Evolutionary conservation across 2,113 vertebrate species (phyloP).

Genomic region (Canis aureus): DNA sequence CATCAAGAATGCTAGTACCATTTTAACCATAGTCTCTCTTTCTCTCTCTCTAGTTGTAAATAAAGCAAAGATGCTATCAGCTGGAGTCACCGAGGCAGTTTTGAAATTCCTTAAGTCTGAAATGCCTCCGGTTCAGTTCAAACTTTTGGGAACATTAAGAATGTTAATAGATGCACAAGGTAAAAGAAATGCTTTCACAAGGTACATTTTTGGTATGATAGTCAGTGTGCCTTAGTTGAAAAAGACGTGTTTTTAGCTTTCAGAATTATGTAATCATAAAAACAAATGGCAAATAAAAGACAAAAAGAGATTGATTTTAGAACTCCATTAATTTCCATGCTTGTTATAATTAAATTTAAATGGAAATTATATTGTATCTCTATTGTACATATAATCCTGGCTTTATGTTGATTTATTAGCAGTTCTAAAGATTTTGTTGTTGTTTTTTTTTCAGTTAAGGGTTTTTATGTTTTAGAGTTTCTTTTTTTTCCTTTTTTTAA

Average conservation of each 20-base stretch:
- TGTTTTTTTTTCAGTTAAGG: neutral
- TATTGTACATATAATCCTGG: neutral
- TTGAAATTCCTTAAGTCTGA: conserved; percentile 98
- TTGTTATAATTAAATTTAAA: conserved; percentile 28
- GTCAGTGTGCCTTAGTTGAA: conserved; percentile 71
- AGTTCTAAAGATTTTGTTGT: neutral
- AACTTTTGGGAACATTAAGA: conserved; percentile 97
- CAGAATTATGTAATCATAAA: conserved; percentile 52
- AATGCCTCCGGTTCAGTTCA: conserved; percentile 99
- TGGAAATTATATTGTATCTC: neutral
- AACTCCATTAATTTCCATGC: conserved; percentile 7
- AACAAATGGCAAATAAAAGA: conserved; percentile 53
- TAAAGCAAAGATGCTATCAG: conserved; percentile 98
- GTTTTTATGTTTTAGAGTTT: conserved; percentile 44
- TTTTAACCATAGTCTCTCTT: conserved; percentile 32
- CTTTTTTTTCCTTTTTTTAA: neutral
- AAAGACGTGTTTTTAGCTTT: conserved; percentile 47
- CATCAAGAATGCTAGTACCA: conserved; percentile 34
- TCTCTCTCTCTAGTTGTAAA: conserved; percentile 92
- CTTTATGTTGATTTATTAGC: neutral
- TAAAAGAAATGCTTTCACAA: conserved; percentile 86
- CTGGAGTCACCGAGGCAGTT: conserved; percentile 95
- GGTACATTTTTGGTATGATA: conserved; percentile 70
- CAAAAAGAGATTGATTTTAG: conserved; percentile 50
- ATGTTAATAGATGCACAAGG: conserved; percentile 99